Evolutionary conservation across 1,140 invertebrate species (phyloP).

Genomic region (Cydia fagiglandana): DNA sequence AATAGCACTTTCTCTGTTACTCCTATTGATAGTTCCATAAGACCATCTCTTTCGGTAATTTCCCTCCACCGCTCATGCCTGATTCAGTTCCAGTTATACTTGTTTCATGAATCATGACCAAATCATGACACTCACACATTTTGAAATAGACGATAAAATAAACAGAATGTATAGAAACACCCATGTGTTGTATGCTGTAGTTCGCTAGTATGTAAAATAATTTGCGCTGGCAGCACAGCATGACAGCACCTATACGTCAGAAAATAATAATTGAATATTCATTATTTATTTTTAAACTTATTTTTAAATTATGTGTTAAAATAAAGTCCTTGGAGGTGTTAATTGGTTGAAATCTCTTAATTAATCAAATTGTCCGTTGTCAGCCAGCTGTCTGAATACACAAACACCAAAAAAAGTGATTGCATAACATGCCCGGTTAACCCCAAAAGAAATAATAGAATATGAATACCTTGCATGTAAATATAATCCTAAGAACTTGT

Average conservation of each 20-base stretch:
- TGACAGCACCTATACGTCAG: neutral
- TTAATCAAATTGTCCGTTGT: neutral
- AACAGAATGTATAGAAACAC: too few relatives aligned
- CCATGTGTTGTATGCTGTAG: too few relatives aligned
- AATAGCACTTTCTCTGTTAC: too few relatives aligned
- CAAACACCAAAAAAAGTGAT: slow-evolving; percentile 40
- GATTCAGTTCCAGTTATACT: too few relatives aligned
- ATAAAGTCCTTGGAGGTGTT: neutral
- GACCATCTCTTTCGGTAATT: too few relatives aligned
- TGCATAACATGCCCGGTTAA: slow-evolving; percentile 64
- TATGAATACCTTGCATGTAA: slow-evolving; percentile 65
- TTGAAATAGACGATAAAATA: too few relatives aligned
- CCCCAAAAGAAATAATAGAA: slow-evolving; percentile 42
- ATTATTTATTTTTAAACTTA: slow-evolving; percentile 2
- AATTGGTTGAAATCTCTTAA: neutral
- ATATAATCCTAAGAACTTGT: slow-evolving; percentile 55
- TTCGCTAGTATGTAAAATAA: neutral
- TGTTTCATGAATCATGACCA: too few relatives aligned
- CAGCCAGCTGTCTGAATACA: neutral
- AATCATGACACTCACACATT: too few relatives aligned
- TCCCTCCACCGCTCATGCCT: too few relatives aligned
- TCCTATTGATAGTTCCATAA: too few relatives aligned
- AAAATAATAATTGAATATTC: neutral
- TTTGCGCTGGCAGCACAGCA: neutral
- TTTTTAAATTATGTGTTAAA: neutral